phyloP scores from a whole-genome alignment of 2,797 vertebrate genomes.

The Apodemus agrarius region DNA sequence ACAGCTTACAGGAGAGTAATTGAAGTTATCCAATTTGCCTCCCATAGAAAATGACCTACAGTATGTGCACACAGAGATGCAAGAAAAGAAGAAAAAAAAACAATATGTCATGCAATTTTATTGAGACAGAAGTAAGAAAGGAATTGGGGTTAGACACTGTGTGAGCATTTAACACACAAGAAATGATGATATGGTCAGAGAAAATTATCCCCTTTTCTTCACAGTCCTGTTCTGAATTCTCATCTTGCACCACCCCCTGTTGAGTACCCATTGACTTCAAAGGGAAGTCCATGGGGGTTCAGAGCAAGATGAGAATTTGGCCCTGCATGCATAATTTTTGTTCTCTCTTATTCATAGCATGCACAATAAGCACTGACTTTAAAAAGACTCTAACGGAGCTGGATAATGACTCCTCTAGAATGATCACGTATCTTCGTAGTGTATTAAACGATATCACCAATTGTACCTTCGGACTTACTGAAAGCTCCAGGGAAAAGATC shows the following conservation, averaged over 20 bases:
- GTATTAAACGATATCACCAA: conserved; percentile 74
- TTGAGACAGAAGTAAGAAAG: conserved; percentile 83
- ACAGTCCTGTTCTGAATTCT: conserved; percentile 77
- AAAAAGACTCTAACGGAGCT: conserved; percentile 83
- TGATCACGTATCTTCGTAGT: conserved; percentile 77
- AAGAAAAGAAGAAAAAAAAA: conserved; percentile 58
- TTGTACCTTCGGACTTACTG: conserved; percentile 65
- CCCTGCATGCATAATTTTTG: conserved; percentile 80
- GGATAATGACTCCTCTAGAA: conserved; percentile 80
- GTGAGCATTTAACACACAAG: conserved; percentile 75
- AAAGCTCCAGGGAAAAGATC: conserved; percentile 67
- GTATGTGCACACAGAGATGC: conserved; percentile 81
- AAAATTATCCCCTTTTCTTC: conserved; percentile 81
- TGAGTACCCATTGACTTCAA: conserved; percentile 82
- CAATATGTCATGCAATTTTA: conserved; percentile 83
- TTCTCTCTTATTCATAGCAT: conserved; percentile 80
- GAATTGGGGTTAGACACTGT: conserved; percentile 79
- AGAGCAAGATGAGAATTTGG: conserved; percentile 80
- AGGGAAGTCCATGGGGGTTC: conserved; percentile 79
- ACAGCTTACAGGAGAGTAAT: conserved; percentile 84
- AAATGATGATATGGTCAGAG: conserved; percentile 80
- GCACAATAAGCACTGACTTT: conserved; percentile 83
- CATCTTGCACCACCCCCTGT: conserved; percentile 76
- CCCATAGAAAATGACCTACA: conserved; percentile 84
- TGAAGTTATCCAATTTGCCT: conserved; percentile 84